phyloP scores from a whole-genome alignment of 2,113 vertebrate species.

The Pygathrix nemaeus region DNA sequence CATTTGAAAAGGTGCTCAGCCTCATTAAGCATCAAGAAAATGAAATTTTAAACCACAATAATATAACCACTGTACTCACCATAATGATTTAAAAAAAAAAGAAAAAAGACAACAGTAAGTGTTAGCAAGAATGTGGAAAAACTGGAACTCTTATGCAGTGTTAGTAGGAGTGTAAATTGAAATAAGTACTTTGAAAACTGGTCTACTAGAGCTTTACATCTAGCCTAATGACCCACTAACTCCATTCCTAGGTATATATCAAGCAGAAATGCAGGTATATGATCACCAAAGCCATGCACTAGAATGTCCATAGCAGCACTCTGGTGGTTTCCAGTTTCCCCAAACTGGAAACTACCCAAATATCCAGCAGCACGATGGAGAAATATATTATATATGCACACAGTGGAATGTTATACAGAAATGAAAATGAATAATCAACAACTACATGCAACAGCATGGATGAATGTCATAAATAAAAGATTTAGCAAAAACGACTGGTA shows the following conservation, averaged over 20 bases:
- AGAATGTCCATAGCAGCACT: background rate
- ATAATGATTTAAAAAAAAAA: background rate
- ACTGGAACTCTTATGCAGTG: background rate
- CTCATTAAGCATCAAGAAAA: background rate
- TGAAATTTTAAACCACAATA: background rate
- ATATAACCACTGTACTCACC: background rate
- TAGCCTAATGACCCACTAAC: background rate
- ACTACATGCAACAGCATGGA: background rate
- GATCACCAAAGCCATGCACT: background rate
- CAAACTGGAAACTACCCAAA: background rate
- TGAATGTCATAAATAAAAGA: background rate
- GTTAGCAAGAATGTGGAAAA: background rate
- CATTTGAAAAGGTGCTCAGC: background rate
- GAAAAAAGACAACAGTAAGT: background rate
- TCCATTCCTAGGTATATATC: background rate
- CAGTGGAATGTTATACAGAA: background rate
- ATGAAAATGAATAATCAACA: background rate
- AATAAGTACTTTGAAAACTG: background rate
- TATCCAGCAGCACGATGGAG: background rate
- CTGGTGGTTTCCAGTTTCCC: background rate
- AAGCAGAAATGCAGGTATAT: background rate
- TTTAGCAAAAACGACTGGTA: background rate
- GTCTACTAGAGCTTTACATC: background rate
- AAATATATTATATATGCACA: background rate
- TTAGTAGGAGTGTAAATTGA: fast-evolving